Evolutionary conservation across 2,797 vertebrate genomes (phyloP).

Genomic region (Neosilurus hyrtlii): DNA sequence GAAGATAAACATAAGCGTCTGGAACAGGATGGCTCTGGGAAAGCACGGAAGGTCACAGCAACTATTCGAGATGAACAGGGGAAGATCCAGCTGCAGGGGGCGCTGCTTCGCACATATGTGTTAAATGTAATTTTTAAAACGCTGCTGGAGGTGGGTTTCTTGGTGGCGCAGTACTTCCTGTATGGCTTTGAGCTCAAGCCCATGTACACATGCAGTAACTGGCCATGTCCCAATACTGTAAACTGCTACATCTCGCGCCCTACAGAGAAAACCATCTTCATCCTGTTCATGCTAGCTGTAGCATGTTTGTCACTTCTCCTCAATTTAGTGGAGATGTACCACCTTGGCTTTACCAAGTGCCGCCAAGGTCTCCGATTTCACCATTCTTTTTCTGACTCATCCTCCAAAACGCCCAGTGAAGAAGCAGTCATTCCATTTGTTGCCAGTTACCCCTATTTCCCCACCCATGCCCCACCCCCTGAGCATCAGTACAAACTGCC

Average conservation of each 20-base stretch:
- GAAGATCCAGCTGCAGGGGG: conserved; percentile 76
- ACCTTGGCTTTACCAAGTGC: conserved; percentile 82
- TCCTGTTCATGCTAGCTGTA: conserved; percentile 85
- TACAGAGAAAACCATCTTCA: conserved; percentile 88
- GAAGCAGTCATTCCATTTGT: conserved; percentile 65
- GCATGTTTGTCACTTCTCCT: conserved; percentile 84
- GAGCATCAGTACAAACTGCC: conserved; percentile 69
- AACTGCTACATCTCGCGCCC: conserved; percentile 89
- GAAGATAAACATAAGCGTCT: conserved; percentile 79
- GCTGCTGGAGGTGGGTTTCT: conserved; percentile 84
- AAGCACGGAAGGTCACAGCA: conserved; percentile 58
- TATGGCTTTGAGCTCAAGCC: conserved; percentile 85
- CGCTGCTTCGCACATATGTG: conserved; percentile 80
- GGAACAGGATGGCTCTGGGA: conserved; percentile 20
- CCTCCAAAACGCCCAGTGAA: conserved; percentile 60
- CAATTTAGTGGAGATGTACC: conserved; percentile 86
- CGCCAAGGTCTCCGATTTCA: conserved; percentile 70
- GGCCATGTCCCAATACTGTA: conserved; percentile 84
- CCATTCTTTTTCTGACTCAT: conserved; percentile 38
- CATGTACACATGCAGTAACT: conserved; percentile 83
- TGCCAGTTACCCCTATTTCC: conserved; percentile 70
- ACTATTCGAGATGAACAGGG: conserved; percentile 66
- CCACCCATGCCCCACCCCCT: conserved; percentile 57
- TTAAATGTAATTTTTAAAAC: conserved; percentile 86
- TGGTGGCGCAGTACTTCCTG: conserved; percentile 83